phyloP scores from a whole-genome alignment of 2,888 invertebrate species.

The Ectobius pallidus region DNA sequence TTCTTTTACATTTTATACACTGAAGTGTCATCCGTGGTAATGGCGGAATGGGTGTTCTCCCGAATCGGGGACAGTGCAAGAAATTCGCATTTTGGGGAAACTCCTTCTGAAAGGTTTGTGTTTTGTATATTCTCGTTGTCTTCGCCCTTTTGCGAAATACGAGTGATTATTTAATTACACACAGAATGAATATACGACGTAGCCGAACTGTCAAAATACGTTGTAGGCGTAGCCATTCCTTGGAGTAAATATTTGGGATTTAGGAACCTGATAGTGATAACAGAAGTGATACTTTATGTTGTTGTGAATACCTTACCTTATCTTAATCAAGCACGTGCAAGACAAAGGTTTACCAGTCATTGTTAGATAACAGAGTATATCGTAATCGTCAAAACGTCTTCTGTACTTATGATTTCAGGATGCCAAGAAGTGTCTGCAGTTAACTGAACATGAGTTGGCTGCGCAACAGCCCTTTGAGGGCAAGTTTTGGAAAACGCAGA shows the following conservation, averaged over 20 bases:
- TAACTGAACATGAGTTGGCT: constrained; percentile 70
- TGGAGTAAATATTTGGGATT: not conserved
- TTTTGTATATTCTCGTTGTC: too few species aligned
- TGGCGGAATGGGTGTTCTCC: constrained; percentile 15
- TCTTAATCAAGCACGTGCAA: not conserved
- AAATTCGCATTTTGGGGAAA: not conserved
- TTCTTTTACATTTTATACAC: not conserved
- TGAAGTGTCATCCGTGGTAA: constrained; percentile 22
- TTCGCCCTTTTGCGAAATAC: too few species aligned
- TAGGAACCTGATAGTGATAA: not conserved
- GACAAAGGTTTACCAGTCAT: too few species aligned
- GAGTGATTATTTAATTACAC: too few species aligned
- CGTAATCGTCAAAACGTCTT: too few species aligned
- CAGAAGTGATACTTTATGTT: not conserved
- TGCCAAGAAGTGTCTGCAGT: not conserved
- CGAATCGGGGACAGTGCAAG: not conserved
- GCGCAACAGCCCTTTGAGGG: constrained; percentile 65
- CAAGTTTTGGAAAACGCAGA: constrained; percentile 63
- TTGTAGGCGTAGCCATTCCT: constrained; percentile 3
- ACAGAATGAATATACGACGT: too few species aligned
- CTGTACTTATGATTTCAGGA: not conserved
- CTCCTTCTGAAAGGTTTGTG: not conserved
- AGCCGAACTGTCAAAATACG: not conserved
- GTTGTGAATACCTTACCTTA: not conserved
- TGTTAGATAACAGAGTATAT: too few species aligned